Percentiles rank a stretch among this genome's conserved stretches.
Evolutionary conservation across 1,140 invertebrate genomes (phyloP).

Genomic region (Carposina sasakii): DNA sequence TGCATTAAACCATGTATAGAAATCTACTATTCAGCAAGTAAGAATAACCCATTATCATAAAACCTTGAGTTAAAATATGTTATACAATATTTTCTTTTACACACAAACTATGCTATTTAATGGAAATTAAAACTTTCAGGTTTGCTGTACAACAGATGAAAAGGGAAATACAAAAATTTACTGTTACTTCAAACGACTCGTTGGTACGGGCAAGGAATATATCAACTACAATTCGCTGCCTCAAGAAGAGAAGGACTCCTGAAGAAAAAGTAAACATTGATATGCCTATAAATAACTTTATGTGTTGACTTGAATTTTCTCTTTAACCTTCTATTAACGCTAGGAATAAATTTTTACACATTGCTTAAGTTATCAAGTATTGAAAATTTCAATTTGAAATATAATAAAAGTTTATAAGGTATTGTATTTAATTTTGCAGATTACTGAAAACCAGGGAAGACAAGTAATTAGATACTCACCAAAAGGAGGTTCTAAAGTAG

Average conservation of each 20-base stretch:
- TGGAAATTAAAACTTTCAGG: slow-evolving; percentile 26
- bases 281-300: too few relatives aligned
- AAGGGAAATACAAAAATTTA: slow-evolving; percentile 28
- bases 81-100: too few relatives aligned
- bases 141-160: slow-evolving; percentile 34
- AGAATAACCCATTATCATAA: too few relatives aligned
- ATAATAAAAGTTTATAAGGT: too few relatives aligned
- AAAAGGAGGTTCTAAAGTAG: slow-evolving; percentile 59
- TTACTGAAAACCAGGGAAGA: slow-evolving; percentile 42
- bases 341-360: too few relatives aligned
- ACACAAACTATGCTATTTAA: too few relatives aligned
- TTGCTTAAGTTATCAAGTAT: too few relatives aligned
- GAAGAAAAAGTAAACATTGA: slow-evolving; percentile 44
- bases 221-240: slow-evolving; percentile 34
- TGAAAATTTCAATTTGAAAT: too few relatives aligned
- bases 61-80: too few relatives aligned
- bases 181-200: slow-evolving; percentile 15
- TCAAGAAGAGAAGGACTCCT: slow-evolving; percentile 51
- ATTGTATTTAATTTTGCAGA: too few relatives aligned
- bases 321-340: too few relatives aligned
- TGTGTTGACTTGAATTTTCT: too few relatives aligned
- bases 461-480: slow-evolving; percentile 56
- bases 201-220: slow-evolving; percentile 31
- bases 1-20: slow-evolving; percentile 46
- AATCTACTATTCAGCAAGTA: slow-evolving; percentile 39